These are phyloP conservation scores for Ptiloglossa arizonensis DNA, from an alignment of 1,140 invertebrate species.

Conservation along the genomic window DNA sequence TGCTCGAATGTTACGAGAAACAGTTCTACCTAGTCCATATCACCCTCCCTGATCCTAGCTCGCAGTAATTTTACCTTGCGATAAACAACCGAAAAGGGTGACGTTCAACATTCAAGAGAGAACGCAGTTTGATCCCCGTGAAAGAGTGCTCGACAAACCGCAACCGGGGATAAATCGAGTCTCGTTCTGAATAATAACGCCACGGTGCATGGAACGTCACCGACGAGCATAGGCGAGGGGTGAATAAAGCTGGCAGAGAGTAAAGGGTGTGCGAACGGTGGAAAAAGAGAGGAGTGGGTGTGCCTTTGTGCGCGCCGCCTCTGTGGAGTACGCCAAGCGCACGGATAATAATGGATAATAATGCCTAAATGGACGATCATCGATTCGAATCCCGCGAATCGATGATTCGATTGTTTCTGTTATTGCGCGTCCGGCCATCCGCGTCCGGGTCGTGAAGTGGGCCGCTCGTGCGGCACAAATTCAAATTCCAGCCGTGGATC, in stretches of 20 bases:
- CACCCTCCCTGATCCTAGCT: no score
- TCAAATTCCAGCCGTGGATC: constrained; percentile 23
- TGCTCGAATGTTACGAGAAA: no score
- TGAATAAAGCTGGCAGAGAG: constrained; percentile 13
- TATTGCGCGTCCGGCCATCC: constrained; percentile 41
- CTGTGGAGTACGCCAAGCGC: neutral
- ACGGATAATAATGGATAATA: constrained; percentile 71
- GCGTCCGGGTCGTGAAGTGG: constrained; percentile 31
- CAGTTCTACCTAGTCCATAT: no score
- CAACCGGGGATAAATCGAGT: constrained; percentile 41
- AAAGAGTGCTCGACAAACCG: constrained; percentile 48
- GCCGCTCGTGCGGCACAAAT: constrained; percentile 52
- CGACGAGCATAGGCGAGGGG: constrained; percentile 36
- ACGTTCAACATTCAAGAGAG: neutral
- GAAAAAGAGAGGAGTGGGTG: neutral
- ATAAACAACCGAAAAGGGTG: neutral
- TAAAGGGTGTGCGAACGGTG: neutral
- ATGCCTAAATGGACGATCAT: constrained; percentile 71
- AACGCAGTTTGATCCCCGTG: constrained; percentile 17
- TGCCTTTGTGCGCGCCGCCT: constrained; percentile 6
- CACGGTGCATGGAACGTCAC: constrained; percentile 48
- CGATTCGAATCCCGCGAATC: constrained; percentile 64
- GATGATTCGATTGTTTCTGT: constrained; percentile 69
- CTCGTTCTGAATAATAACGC: constrained; percentile 45
- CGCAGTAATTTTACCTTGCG: no score